A percentile compares a stretch with the other conserved stretches of the same genome.
These are phyloP conservation scores for Gymnoscopelus microlampas DNA, from an alignment of 2,797 vertebrate genomes.

Conservation along the genomic window DNA sequence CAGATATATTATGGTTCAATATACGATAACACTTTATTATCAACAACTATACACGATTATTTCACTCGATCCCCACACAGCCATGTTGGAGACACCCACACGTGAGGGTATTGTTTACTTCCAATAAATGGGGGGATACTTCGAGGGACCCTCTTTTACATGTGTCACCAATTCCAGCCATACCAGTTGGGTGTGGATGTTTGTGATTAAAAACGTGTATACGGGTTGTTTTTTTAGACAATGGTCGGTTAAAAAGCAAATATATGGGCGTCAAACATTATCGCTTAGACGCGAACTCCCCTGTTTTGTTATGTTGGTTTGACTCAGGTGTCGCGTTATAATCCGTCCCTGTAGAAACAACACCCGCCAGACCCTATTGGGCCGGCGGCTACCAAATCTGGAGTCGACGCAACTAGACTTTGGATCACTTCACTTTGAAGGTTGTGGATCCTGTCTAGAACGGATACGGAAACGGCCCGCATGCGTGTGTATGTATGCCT, in stretches of 20 bases:
- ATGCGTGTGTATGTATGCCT: too few relatives aligned
- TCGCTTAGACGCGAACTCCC: fast-evolving
- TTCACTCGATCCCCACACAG: conserved; percentile 1
- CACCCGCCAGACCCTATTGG: conserved; percentile 82
- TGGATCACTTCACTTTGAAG: too few relatives aligned
- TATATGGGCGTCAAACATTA: fast-evolving
- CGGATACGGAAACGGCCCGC: too few relatives aligned
- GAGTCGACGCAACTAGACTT: conserved; percentile 64
- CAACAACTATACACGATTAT: too few relatives aligned
- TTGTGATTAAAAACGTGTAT: too few relatives aligned
- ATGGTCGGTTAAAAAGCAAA: fast-evolving
- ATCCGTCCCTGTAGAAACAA: conserved; percentile 49
- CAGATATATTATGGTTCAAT: neutral
- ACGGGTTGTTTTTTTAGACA: fast-evolving
- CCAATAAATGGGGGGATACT: neutral
- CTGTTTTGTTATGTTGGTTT: conserved; percentile 45
- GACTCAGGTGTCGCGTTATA: conserved; percentile 31
- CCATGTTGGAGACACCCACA: conserved; percentile 48
- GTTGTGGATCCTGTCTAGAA: too few relatives aligned
- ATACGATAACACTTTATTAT: too few relatives aligned
- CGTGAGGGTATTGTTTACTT: conserved; percentile 53
- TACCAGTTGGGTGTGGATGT: too few relatives aligned
- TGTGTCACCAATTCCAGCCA: too few relatives aligned
- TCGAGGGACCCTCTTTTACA: neutral
- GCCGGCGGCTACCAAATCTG: conserved; percentile 59